These are phyloP conservation scores for Dysidea cf. avara DNA, from an alignment of 37 sponge, comb jelly and placozoan genomes.

Conservation along the genomic window DNA sequence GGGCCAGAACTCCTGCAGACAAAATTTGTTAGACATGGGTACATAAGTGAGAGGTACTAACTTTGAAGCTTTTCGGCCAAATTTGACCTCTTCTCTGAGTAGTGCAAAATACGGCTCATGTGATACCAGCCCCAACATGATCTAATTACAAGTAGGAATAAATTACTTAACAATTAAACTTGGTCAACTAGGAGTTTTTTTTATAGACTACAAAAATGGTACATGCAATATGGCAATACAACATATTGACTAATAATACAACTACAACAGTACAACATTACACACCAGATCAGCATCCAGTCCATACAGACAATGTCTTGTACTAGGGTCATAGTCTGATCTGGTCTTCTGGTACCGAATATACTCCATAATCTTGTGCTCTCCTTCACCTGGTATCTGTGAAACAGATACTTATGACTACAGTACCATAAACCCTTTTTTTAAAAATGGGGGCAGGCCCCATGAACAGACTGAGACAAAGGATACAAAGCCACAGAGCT, in stretches of 20 bases:
- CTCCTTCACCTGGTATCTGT: conserved; percentile 97
- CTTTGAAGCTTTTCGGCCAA: conserved; percentile 72
- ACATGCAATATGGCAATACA: neutral
- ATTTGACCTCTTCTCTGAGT: conserved; percentile 93
- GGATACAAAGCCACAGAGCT: no score
- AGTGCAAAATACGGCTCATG: conserved; percentile 98
- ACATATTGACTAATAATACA: neutral
- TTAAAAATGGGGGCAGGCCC: neutral
- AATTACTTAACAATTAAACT: neutral
- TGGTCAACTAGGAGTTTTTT: conserved; percentile 1
- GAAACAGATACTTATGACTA: no score
- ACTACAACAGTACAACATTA: neutral
- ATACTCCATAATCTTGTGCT: conserved; percentile 99
- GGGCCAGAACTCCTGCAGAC: conserved; percentile 64
- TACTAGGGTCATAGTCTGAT: conserved; percentile 89
- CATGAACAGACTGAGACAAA: neutral
- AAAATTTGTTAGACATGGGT: no score
- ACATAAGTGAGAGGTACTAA: no score
- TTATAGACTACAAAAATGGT: neutral
- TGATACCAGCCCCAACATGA: conserved; percentile 88
- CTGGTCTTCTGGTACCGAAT: conserved; percentile 81
- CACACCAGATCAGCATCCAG: conserved; percentile 99
- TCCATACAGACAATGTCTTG: conserved; percentile 96
- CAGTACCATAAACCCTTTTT: no score
- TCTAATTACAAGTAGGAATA: conserved; percentile 40